Evolutionary conservation across 35 echinoderm and acorn worm genomes (phyloP), one percentile per base, ranked within the genome.

Genomic region (Lytechinus pictus): DNA sequence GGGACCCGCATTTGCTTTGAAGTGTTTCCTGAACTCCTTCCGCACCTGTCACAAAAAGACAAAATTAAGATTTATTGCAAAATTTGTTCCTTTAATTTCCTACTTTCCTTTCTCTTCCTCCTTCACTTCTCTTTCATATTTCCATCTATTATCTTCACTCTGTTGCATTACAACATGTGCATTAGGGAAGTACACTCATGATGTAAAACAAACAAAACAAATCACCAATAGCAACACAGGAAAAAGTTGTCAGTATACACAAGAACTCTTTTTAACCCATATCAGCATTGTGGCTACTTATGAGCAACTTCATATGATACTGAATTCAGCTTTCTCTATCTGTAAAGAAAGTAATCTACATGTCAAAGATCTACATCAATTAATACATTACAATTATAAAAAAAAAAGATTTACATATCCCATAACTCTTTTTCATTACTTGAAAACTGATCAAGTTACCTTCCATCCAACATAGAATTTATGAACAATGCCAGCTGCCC

Each of bases 401-500:
- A 19, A 6, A 54, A 13, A 19, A 28, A 9, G 89, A 5, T 58
- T 94, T 28, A 55, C n/a, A 27, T 14, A 72, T 27, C 58, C 16
- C 6, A 94, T 19, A 33, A 21, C 44, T 87, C 56, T 12, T 12
- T 27, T 7, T 79, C 3, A n/a, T 5, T 27, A 89, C n/a, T n/a
- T n/a, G n/a, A n/a, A n/a, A n/a, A n/a, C 1, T 89, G 52, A 72
- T n/a, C 14, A 29, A 14, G 94, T 57, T 95, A 98, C 98, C 96
- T 97, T 97, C 98, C 98, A 99, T 27, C 98, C 98, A 3, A 97
- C 19, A 94, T 94, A 99, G 94, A 92, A 99, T 91, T 98, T 97
- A 91, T 98, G 96, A 44, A 99, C 95, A 94, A 99, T 96, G 66
- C 71, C 94, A 33, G 97, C 98, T 27, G 98, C 98, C 97, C 98